Evolutionary conservation across 2,888 invertebrate genomes (phyloP), one percentile per base, ranked within the genome.

Genomic region (Branchinecta sandiegonensis): DNA sequence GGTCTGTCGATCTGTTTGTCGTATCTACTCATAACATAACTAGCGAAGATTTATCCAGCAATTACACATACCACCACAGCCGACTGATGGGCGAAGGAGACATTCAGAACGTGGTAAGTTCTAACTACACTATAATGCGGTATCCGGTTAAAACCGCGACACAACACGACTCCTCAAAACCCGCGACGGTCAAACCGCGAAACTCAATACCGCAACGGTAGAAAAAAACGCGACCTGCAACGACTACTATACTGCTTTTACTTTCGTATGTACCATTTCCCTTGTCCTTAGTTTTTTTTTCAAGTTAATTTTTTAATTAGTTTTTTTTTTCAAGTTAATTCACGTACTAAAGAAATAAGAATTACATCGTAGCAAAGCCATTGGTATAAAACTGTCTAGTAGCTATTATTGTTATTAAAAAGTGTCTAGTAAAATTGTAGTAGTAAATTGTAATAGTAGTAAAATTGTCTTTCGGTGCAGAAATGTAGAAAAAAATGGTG

Each of bases 31-130:
- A 86, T 73, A 84, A 84, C 66, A 76, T 88, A 77, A 77, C 81
- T 50, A 83, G 84, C 73, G 81, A 82, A 74, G 85, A 85, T 74
- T 23, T 56, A 17, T 56, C 63, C n/a, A 72, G 73, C n/a, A 77
- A 77, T 69, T 74, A 76, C 37, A 86, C 88, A 2, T 88, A 85
- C 76, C 88, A 88, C 75, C 87, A 87, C 1, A 87, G 87, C 74
- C 78, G 88, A 69, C 77, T 88, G 72, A 87, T 87, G 75, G 88
- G 88, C 0, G 76, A 87, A 66, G 86, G 87, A 81, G 88, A 88
- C 73, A 85, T 87, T 81, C 83, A 86, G 76, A 88, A 88, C 74
- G 85, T 86, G 75, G 86, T 86, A 76, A 83, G 83, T 72, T 50
- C 65, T 69, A 65, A n/a, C 11, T 37, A 8, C 4, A 50, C 47